phyloP scores from a whole-genome alignment of 30 jellyfish, hydroid and myxozoan genomes.

The Nemopilema nomurai region DNA sequence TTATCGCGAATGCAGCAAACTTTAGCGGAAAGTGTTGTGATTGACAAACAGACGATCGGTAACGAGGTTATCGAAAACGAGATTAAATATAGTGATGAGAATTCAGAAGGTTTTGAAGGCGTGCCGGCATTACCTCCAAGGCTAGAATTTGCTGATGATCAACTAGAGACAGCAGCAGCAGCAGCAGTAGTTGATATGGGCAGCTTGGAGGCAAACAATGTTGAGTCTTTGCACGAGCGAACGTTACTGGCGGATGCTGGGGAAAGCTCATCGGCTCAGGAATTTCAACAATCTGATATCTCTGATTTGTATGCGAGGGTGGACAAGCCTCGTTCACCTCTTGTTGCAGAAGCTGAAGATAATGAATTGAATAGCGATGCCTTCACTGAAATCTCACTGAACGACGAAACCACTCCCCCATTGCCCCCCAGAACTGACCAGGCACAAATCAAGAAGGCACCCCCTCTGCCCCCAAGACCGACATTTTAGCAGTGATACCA shows the following conservation, averaged over 20 bases:
- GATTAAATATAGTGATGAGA: not conserved
- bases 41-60: too few species aligned
- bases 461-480: slow-evolving; percentile 34
- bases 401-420: slow-evolving; percentile 28
- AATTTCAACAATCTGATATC: not conserved
- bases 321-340: slow-evolving; percentile 22
- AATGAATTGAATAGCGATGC: not conserved
- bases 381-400: not conserved
- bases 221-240: not conserved
- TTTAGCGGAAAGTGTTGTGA: not conserved
- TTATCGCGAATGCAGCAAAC: not conserved
- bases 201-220: not conserved
- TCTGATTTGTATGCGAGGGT: slow-evolving; percentile 7
- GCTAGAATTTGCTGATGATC: not conserved
- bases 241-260: not conserved
- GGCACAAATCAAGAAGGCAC: slow-evolving; percentile 1
- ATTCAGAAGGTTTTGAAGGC: not conserved
- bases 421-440: slow-evolving; percentile 36
- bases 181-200: too few species aligned
- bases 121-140: not conserved
- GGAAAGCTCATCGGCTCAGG: not conserved
- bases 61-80: too few species aligned
- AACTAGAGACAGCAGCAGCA: not conserved
- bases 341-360: not conserved
- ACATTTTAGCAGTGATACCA: too few species aligned